Evolutionary conservation across 2,888 invertebrate genomes (phyloP).

Genomic region (Alcis repandata): DNA sequence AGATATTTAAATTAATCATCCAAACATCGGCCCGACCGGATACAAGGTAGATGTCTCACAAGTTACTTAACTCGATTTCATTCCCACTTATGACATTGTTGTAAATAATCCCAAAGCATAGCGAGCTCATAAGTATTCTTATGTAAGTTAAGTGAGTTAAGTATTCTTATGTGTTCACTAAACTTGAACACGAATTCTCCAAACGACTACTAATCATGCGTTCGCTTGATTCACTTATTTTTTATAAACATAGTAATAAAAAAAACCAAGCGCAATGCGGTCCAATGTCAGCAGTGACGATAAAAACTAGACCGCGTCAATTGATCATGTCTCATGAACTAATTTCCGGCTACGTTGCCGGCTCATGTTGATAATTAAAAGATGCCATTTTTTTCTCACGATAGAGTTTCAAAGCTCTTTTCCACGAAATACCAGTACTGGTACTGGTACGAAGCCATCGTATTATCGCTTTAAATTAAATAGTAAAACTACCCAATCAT

Average conservation of each 20-base stretch:
- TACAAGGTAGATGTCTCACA: too few species aligned
- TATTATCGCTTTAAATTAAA: not conserved
- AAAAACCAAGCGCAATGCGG: not conserved
- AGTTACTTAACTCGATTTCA: too few species aligned
- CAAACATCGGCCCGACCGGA: too few species aligned
- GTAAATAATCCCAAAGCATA: not conserved
- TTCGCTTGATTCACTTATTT: not conserved
- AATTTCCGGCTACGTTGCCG: constrained; percentile 11
- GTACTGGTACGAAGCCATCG: not conserved
- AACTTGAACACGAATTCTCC: not conserved
- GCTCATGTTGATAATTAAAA: constrained; percentile 18
- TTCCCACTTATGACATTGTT: too few species aligned
- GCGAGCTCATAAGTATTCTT: not conserved
- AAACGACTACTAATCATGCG: not conserved
- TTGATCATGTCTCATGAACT: constrained; percentile 11
- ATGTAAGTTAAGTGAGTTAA: not conserved
- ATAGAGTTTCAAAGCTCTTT: not conserved
- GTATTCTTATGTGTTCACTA: not conserved
- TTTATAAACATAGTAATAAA: not conserved
- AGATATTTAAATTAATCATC: too few species aligned
- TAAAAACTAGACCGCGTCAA: constrained; percentile 9
- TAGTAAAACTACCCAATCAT: too few species aligned
- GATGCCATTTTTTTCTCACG: constrained; percentile 6
- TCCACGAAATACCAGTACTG: not conserved
- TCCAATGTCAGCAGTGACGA: constrained; percentile 5